Base-by-base conservation (phyloP, 2,888 invertebrate genomes). In the Drosophila gaucha region DNA sequence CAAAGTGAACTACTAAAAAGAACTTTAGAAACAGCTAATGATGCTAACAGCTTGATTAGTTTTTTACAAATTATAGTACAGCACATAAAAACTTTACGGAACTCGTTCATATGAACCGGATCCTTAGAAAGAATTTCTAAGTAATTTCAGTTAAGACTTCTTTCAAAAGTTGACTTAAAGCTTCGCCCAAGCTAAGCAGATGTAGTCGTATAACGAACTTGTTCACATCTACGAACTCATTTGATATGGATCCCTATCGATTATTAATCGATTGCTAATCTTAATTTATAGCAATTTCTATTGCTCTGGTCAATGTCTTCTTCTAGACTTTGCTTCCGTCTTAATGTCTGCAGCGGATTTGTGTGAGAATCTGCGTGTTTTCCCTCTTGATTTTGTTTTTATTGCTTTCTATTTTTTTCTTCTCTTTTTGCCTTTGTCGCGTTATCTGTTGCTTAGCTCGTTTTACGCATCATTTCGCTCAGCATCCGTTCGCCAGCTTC, bases 391-490 rank as follows among this genome's bases (percentile, higher is more conserved):
- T 14, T 20, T 26, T 8, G 1, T 16, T 28, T 31, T 41, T 24
- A 24, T 41, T 20, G 20, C 14, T 26, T 24, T 24, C 16, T 30
- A 1, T n/a, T 44, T n/a, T 5, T 36, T 30, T 10, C 6, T 33
- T 49, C 38, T 12, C 14, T 26, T 36, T 41, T 36, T 62, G 24
- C 28, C 47, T 49, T 38, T 26, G 30, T 43, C 41, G 16, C 62
- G 74, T 84, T 86, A 84, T 82, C 87, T 86, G 87, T 68, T 86
- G 69, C 74, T 74, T 52, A 56, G 68, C 68, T 86, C 84, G 80
- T 84, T 83, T 86, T 51, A 71, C 84, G 80, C 71, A 63, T 77
- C 84, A 84, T 86, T 82, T 84, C 67, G 20, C 54, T 31, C 50
- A 26, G 18, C 62, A 55, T 56, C 47, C 56, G 57, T 31, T 43